These are phyloP conservation scores for Vombatus ursinus DNA, from an alignment of 2,113 vertebrate species.

Conservation along the genomic window DNA sequence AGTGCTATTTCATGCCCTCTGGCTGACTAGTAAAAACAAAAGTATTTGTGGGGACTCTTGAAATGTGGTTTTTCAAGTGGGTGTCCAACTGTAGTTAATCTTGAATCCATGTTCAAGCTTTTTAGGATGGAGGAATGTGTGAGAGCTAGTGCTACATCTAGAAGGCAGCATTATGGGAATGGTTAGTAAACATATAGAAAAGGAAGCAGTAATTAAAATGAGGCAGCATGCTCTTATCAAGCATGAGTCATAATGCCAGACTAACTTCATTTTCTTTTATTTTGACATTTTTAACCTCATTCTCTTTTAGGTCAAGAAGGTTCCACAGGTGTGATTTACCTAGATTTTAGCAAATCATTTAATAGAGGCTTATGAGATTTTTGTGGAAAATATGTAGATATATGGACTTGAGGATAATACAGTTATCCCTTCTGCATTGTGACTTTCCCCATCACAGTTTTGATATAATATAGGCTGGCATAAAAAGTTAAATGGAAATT, in stretches of 20 bases:
- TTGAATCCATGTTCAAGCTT: background rate
- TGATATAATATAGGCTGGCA: too few species aligned
- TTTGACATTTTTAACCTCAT: background rate
- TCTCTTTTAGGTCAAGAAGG: background rate
- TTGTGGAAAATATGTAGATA: background rate
- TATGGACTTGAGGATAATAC: background rate
- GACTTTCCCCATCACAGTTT: too few species aligned
- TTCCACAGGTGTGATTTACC: background rate
- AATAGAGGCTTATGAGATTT: background rate
- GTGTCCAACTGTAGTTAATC: background rate
- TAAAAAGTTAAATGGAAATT: too few species aligned
- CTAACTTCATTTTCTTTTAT: background rate
- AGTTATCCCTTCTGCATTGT: too few species aligned
- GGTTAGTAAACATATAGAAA: background rate
- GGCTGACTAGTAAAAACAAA: background rate
- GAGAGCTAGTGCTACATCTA: background rate
- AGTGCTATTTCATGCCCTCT: background rate
- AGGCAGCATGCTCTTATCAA: background rate
- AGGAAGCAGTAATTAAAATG: background rate
- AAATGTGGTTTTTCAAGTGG: background rate
- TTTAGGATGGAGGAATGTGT: background rate
- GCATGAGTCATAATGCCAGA: too few species aligned
- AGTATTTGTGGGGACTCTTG: background rate
- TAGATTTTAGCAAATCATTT: background rate
- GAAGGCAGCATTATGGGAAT: background rate